A percentile compares a stretch with the other conserved stretches of the same genome.
These are phyloP conservation scores for Entomobrya multifasciata DNA, from an alignment of 2,888 invertebrate genomes.

Conservation along the genomic window DNA sequence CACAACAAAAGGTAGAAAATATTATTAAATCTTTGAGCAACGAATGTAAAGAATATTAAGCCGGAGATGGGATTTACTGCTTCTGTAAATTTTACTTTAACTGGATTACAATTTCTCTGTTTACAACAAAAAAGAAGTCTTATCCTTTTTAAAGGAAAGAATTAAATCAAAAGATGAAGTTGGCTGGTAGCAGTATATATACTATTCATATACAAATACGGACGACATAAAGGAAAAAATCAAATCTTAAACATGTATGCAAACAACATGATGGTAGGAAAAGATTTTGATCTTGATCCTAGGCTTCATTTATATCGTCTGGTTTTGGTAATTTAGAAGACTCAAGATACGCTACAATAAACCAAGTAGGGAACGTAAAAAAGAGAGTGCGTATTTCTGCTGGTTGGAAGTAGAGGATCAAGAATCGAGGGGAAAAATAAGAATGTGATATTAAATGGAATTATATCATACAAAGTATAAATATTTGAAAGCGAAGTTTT, in stretches of 20 bases:
- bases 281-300: conserved; percentile 28
- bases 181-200: not conserved
- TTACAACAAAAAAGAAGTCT: conserved; percentile 55
- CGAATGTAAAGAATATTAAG: conserved; percentile 31
- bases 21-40: conserved; percentile 22
- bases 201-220: no score
- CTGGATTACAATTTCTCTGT: conserved; percentile 69
- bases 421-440: conserved; percentile 27
- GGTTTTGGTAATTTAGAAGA: conserved; percentile 27
- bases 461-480: not conserved
- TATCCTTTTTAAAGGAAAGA: conserved; percentile 39
- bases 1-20: conserved; percentile 36
- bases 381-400: not conserved
- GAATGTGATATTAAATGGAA: conserved; percentile 42
- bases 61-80: conserved; percentile 68
- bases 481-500: not conserved
- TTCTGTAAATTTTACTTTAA: conserved; percentile 68
- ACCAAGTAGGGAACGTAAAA: conserved; percentile 20
- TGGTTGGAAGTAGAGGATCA: conserved; percentile 20
- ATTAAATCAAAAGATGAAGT: conserved; percentile 48
- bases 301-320: not conserved
- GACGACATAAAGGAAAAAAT: not conserved
- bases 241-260: conserved; percentile 1
- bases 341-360: not conserved
- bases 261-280: conserved; percentile 22